Evolutionary conservation across 2,797 vertebrate species (phyloP).

Genomic region (Pangasius larnaudii): DNA sequence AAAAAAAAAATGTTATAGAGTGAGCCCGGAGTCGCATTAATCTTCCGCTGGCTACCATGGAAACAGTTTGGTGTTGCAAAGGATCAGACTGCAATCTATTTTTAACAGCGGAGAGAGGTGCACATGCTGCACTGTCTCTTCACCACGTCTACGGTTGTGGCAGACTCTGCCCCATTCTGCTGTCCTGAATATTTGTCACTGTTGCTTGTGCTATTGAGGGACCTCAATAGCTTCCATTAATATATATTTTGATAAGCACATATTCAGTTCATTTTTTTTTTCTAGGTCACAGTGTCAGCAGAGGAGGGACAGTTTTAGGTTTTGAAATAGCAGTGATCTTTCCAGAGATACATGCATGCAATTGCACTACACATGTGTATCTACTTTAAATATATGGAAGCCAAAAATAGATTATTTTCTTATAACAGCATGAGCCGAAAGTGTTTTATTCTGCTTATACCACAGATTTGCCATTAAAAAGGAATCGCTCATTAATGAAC

Average conservation of each 20-base stretch:
- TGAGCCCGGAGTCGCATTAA: constrained; percentile 57
- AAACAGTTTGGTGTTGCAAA: constrained; percentile 64
- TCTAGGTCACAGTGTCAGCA: not conserved
- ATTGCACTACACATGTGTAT: not conserved
- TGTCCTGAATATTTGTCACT: constrained; percentile 2
- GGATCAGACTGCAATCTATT: constrained; percentile 57
- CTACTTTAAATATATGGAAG: not conserved
- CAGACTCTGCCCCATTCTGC: constrained; percentile 13
- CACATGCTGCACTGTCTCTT: constrained; percentile 35
- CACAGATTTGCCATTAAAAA: not conserved
- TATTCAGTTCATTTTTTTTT: not conserved
- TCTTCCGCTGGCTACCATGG: constrained; percentile 66
- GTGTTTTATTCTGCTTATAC: not conserved
- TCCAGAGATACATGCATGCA: not conserved
- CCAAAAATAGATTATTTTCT: not conserved
- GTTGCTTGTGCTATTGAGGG: not conserved
- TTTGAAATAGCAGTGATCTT: not conserved
- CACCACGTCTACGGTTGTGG: constrained; percentile 2
- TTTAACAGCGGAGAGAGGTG: constrained; percentile 57
- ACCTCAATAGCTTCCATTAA: constrained; percentile 4
- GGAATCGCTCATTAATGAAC: not conserved
- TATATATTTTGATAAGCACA: not conserved
- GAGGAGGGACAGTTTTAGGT: not conserved
- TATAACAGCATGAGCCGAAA: not conserved
- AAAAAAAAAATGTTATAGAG: constrained; percentile 31